These are phyloP conservation scores for Psephotus haematonotus DNA, from an alignment of 2,113 vertebrate species.

Conservation along the genomic window DNA sequence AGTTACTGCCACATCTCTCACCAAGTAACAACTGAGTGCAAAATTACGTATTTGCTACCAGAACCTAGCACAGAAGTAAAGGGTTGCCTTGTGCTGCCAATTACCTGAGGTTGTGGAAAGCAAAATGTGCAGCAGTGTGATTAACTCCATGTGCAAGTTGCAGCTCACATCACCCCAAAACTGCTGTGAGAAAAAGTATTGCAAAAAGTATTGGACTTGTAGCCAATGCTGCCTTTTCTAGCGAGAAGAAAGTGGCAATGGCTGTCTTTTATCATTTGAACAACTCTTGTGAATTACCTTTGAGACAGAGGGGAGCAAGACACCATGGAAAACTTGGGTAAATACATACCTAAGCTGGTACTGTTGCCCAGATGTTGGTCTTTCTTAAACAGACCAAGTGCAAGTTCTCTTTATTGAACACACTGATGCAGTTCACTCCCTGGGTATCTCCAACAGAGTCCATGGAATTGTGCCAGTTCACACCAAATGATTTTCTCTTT, in stretches of 20 bases:
- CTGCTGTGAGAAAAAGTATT: not conserved
- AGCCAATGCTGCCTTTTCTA: not conserved
- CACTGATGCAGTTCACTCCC: not conserved
- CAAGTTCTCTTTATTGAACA: not conserved
- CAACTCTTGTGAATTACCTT: not conserved
- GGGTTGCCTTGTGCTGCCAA: slow-evolving; percentile 32
- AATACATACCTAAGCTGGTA: not conserved
- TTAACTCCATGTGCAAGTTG: not conserved
- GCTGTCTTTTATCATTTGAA: not conserved
- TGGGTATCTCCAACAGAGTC: not conserved
- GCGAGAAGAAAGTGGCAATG: too few species aligned
- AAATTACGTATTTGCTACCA: too few species aligned
- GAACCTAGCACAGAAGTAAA: too few species aligned
- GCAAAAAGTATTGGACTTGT: not conserved
- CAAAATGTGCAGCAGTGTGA: not conserved
- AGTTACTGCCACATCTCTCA: too few species aligned
- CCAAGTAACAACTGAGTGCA: too few species aligned
- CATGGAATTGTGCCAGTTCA: accelerated
- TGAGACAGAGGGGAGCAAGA: not conserved
- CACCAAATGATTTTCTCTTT: not conserved
- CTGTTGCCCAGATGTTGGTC: not conserved
- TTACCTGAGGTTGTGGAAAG: not conserved
- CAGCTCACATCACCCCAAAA: not conserved
- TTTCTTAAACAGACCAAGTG: not conserved
- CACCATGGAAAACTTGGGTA: not conserved